Evolutionary conservation across 1,140 invertebrate genomes (phyloP).

Genomic region (Hylyphantes graminicola): DNA sequence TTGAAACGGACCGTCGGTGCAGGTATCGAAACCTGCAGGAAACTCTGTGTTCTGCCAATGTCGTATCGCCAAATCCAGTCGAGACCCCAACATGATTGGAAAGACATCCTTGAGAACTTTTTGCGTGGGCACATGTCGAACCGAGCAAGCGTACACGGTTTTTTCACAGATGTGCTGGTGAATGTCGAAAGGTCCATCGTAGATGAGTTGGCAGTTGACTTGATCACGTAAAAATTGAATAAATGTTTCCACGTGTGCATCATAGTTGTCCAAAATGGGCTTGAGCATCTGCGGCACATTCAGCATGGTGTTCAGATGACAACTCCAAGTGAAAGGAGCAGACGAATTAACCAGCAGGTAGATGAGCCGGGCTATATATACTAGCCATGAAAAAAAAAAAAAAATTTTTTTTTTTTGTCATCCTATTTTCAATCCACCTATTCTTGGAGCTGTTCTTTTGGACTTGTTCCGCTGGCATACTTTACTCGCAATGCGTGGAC

Average conservation of each 20-base stretch:
- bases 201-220: background rate
- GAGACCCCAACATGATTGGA: constrained; percentile 18
- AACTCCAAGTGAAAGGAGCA: background rate
- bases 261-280: constrained; percentile 1
- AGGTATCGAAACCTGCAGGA: background rate
- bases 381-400: background rate
- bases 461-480: no score
- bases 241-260: background rate
- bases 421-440: no score
- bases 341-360: background rate
- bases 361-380: no score
- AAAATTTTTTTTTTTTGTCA: background rate
- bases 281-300: background rate
- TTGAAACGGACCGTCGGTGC: background rate
- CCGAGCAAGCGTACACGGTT: background rate
- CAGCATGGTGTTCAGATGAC: background rate
- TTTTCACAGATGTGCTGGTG: background rate
- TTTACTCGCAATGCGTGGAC: no score
- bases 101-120: background rate
- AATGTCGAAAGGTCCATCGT: background rate
- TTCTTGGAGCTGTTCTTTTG: no score
- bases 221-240: background rate
- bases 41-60: background rate
- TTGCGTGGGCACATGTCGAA: background rate
- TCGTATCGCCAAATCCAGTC: background rate